phyloP scores from a whole-genome alignment of 2,888 invertebrate species.

The Sipha maydis region DNA sequence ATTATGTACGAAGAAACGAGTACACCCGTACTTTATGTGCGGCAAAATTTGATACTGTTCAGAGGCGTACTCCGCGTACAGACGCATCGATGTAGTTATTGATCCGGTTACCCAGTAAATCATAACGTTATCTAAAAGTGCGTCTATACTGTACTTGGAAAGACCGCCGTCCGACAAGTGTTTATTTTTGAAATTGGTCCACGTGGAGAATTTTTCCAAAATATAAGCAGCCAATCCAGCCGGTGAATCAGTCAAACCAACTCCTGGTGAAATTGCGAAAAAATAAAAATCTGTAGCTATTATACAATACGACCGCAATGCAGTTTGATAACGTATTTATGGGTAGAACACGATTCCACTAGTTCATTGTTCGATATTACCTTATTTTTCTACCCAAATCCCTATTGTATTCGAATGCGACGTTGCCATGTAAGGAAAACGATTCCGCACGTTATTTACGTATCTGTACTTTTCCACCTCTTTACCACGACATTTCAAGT shows the following conservation, averaged over 20 bases:
- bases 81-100: slow-evolving; percentile 79
- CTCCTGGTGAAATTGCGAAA: slow-evolving; percentile 70
- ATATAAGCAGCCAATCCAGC: slow-evolving; percentile 89
- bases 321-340: too few species aligned
- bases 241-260: slow-evolving; percentile 80
- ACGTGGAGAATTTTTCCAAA: slow-evolving; percentile 85
- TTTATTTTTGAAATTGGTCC: slow-evolving; percentile 73
- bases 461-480: too few species aligned
- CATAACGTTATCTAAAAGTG: slow-evolving; percentile 82
- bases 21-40: slow-evolving; percentile 32
- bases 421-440: too few species aligned
- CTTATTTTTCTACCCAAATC: too few species aligned
- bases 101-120: slow-evolving; percentile 82
- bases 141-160: slow-evolving; percentile 73
- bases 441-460: too few species aligned
- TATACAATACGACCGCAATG: not conserved
- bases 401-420: too few species aligned
- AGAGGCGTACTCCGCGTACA: slow-evolving; percentile 76
- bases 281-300: not conserved
- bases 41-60: slow-evolving; percentile 22
- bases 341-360: too few species aligned
- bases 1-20: too few species aligned
- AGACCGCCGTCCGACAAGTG: slow-evolving; percentile 75
- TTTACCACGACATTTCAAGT: too few species aligned
- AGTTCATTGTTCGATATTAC: too few species aligned